Evolutionary conservation across 2,797 vertebrate species (phyloP), one percentile per base, ranked within the genome.

Genomic region (Ptychobarbus kaznakovi): DNA sequence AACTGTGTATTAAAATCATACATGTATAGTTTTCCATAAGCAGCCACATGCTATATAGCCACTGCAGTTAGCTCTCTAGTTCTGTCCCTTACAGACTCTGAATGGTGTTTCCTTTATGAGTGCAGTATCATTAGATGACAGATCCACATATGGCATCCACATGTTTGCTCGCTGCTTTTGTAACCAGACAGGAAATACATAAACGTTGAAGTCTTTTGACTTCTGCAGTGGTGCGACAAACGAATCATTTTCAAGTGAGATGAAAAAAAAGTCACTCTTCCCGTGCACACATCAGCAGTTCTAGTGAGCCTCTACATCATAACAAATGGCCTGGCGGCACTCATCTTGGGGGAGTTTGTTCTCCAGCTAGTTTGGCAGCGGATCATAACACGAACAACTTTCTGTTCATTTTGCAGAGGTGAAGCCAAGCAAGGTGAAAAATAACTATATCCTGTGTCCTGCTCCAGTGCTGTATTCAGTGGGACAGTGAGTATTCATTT

Each of bases 401-500:
- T 89, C 49, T 22, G 3, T 65, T 87, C 90, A 22, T 90, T 93
- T 95, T 95, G 4, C 93, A 99, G 97, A 88, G 92, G 92, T 95
- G 58, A 96, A 91, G 88, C 96, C 98, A 40, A 95, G 92, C 72
- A 87, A 56, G 0, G 95, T 97, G 86, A 87, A 90, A 13, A 88
- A 93, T 5, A 91, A 96, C 68, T 97, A 96, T 86, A 89, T 98
- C 88, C 94, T 97, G 88, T 99, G 98, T 89, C 97, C 97, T 28
- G 97, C 96, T 4, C 97, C 97, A 0, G 69, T 90, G 86, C 94
- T 99, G 49, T 92, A 95, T 68, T 94, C 96, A 88, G 95, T 91
- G 40, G 97, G 97, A 95, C 95, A 98, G 98, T 99, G 94, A 98
- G 98, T 97, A 92, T 38, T 78, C 61, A 46, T 66, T 63, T 65